Evolutionary conservation across 2,113 vertebrate species (phyloP).

Genomic region (Podocnemis expansa): DNA sequence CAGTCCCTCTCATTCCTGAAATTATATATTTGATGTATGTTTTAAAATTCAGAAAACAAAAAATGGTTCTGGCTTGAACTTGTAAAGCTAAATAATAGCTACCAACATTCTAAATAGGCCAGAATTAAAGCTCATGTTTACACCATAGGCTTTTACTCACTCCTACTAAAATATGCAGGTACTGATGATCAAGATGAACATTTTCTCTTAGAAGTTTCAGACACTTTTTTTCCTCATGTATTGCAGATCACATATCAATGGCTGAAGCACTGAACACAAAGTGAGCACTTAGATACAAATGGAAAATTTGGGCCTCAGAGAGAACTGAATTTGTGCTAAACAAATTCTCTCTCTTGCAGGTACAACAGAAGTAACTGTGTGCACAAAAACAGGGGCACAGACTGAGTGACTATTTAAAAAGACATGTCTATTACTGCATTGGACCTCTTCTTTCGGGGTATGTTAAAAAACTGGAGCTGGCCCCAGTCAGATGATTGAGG

Average conservation of each 20-base stretch:
- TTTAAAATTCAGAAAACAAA: constrained; percentile 4
- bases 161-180: not conserved
- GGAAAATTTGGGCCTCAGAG: not conserved
- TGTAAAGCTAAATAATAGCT: not conserved
- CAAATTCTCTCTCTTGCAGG: not conserved
- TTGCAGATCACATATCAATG: not conserved
- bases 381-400: not conserved
- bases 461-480: not conserved
- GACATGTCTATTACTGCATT: not conserved
- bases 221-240: not conserved
- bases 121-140: not conserved
- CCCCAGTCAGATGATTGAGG: not conserved
- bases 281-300: not conserved
- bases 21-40: not conserved
- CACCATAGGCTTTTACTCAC: accelerated
- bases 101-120: not conserved
- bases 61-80: not conserved
- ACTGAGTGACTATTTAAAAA: not conserved
- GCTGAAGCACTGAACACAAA: accelerated
- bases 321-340: not conserved
- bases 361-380: not conserved
- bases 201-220: not conserved
- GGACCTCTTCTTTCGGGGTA: not conserved
- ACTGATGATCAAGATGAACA: not conserved
- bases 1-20: not conserved